A percentile compares a stretch with the other conserved stretches of the same genome.
Evolutionary conservation across 2,797 vertebrate genomes (phyloP).

Genomic region (Bucorvus abyssinicus): DNA sequence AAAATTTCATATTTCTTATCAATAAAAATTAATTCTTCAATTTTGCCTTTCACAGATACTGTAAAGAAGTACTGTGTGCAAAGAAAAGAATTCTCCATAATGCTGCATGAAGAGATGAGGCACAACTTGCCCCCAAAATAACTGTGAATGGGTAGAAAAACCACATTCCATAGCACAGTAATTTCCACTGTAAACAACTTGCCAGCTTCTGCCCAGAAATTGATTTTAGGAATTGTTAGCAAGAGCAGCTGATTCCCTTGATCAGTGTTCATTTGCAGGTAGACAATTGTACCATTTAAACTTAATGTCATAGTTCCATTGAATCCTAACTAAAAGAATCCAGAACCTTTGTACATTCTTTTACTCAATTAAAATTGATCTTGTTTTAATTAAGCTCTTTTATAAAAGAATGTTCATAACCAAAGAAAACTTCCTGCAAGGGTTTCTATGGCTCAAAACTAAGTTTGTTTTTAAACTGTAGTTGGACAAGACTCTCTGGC

Average conservation of each 20-base stretch:
- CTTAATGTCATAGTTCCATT: not conserved
- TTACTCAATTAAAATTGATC: not conserved
- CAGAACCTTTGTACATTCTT: not conserved
- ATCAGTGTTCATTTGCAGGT: not conserved
- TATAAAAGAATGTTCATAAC: not conserved
- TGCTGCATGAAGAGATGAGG: not conserved
- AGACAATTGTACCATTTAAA: not conserved
- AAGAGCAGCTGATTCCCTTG: not conserved
- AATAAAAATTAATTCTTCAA: constrained; percentile 36
- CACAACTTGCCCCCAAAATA: not conserved
- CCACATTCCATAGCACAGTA: not conserved
- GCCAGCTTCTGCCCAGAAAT: not conserved
- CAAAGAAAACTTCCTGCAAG: not conserved
- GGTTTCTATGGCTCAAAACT: not conserved
- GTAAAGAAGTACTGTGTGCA: not conserved
- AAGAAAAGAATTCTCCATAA: not conserved
- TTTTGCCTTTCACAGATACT: constrained; percentile 13
- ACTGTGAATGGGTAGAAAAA: not conserved
- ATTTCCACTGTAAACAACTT: not conserved
- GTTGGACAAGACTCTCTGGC: not conserved
- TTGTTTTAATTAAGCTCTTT: not conserved
- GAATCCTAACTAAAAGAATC: not conserved
- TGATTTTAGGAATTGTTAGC: not conserved
- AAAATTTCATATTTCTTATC: not conserved
- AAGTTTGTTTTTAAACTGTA: not conserved